These are phyloP conservation scores for Thecophora atra DNA, from an alignment of 2,888 invertebrate species.

Conservation along the genomic window DNA sequence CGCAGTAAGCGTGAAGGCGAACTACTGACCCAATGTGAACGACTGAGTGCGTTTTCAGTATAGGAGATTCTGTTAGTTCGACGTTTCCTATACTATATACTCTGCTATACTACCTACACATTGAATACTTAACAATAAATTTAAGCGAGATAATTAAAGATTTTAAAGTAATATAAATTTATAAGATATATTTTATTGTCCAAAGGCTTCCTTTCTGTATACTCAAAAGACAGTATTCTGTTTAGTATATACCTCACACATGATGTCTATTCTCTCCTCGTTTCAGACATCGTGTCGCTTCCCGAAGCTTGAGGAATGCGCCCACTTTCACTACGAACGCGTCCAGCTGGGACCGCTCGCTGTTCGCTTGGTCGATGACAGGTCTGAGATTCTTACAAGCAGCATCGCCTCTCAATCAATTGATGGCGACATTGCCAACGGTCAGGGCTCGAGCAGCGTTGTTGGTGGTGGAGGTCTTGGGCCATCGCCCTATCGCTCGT, in stretches of 20 bases:
- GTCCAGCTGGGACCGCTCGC: slow-evolving; percentile 84
- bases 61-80: no score
- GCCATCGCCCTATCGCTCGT: slow-evolving; percentile 60
- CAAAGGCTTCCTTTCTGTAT: not conserved
- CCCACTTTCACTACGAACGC: slow-evolving; percentile 97
- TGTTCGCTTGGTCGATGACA: slow-evolving; percentile 68
- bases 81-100: no score
- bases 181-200: not conserved
- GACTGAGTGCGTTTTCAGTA: not conserved
- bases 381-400: slow-evolving; percentile 65
- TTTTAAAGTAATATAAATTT: not conserved
- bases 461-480: slow-evolving; percentile 28
- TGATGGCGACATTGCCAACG: slow-evolving; percentile 61
- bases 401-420: slow-evolving; percentile 66
- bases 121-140: no score
- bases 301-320: slow-evolving; percentile 94
- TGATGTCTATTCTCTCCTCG: slow-evolving; percentile 16
- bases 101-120: no score
- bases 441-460: slow-evolving; percentile 28
- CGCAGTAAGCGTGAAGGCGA: not conserved
- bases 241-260: not conserved
- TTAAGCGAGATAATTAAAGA: not conserved
- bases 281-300: slow-evolving; percentile 71
- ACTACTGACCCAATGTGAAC: not conserved
- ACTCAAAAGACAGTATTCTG: no score